Evolutionary conservation across 2,888 invertebrate species (phyloP), one percentile per base, ranked within the genome.

Genomic region (Mycalesis mineus): DNA sequence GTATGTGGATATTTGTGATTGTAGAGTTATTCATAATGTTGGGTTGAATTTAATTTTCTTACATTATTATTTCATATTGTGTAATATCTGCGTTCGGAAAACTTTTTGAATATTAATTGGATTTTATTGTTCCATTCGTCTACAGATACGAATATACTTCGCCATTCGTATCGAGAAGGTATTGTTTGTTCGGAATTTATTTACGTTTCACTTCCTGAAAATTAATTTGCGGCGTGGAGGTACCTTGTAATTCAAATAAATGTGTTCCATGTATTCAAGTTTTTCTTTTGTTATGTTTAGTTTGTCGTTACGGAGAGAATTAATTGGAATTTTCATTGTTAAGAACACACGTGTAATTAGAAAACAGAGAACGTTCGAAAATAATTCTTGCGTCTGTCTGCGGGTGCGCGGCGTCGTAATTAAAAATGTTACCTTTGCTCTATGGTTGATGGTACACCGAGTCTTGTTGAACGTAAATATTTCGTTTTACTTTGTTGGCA

Each of bases 321-420:
- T 82, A 84, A 84, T 84, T 83, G 81, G 75, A 83, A 80, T 82
- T 82, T 80, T 77, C 79, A 79, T 80, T 84, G 80, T 83, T 73
- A 75, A 73, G 67, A 72, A 77, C 74, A 75, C 77, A 80, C 75
- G 76, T 83, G 79, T 83, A 81, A 84, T 84, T 82, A 78, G 78
- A 82, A 80, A 75, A 72, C 67, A 73, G 66, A 67, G 71, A 71
- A 63, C 65, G 68, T 73, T 75, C 77, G 75, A 74, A 77, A 75
- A 77, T 74, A 71, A 67, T 74, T 72, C 69, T 70, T 66, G 68
- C 69, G 70, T 68, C 67, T 68, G 70, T 70, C 65, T 66, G 66
- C 55, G 62, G 65, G 64, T 47, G 58, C 53, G 58, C 28, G 62
- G 61, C 56, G 64, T 65, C 55, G 62, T 68, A 66, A 70, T 70